These are phyloP conservation scores for Ischnus inquisitorius DNA, from an alignment of 2,888 invertebrate species.

Conservation along the genomic window DNA sequence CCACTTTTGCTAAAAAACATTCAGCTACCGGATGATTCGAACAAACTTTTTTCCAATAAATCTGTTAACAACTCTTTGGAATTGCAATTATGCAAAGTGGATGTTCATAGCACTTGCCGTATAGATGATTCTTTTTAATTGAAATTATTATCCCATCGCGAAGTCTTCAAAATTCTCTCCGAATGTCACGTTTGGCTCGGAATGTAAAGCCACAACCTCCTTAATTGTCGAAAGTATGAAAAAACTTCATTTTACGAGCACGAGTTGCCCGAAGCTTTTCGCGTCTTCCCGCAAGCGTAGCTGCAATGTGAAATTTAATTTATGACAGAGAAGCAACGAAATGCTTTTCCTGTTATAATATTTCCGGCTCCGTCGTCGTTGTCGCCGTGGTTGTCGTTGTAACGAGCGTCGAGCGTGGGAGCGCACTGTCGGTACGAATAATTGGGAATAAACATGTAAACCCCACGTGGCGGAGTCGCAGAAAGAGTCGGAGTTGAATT, in stretches of 20 bases:
- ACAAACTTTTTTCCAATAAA: too few relatives aligned
- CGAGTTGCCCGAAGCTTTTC: background rate
- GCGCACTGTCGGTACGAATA: background rate
- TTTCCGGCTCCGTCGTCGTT: background rate
- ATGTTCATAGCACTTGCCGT: too few relatives aligned
- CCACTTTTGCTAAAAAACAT: too few relatives aligned
- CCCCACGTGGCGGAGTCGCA: constrained; percentile 6
- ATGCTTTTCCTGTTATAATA: constrained; percentile 8
- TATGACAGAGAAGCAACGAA: constrained; percentile 15
- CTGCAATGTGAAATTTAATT: constrained; percentile 6
- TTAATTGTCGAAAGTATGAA: background rate
- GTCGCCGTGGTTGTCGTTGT: constrained; percentile 4
- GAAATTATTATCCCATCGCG: too few relatives aligned
- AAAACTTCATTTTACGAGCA: background rate
- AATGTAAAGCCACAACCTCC: too few relatives aligned
- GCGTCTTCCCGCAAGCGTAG: background rate
- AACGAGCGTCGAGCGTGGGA: constrained; percentile 8
- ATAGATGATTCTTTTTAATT: too few relatives aligned
- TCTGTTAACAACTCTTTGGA: too few relatives aligned
- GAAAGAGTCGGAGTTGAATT: constrained; percentile 5
- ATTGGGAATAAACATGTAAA: constrained; percentile 23
- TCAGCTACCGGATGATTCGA: too few relatives aligned
- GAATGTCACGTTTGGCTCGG: too few relatives aligned
- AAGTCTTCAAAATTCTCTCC: too few relatives aligned
- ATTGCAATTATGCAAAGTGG: too few relatives aligned